phyloP scores from a whole-genome alignment of 2,113 vertebrate species.

The Ceyx cyanopectus region DNA sequence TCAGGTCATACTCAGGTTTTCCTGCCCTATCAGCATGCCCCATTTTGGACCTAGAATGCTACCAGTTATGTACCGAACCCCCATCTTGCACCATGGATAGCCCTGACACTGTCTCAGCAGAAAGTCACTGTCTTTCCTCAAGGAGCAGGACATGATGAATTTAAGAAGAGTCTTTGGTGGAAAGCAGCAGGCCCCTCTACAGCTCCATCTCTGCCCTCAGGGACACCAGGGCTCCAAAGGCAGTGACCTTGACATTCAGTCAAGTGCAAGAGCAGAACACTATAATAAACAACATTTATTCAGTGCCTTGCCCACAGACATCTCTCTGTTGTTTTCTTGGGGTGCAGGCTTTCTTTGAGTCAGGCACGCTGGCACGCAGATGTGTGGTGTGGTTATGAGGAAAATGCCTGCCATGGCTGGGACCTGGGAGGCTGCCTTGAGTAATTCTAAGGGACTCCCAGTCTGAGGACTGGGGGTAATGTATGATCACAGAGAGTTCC shows the following conservation, averaged over 20 bases:
- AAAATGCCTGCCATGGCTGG: neutral
- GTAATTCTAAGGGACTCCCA: neutral
- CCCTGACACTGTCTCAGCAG: neutral
- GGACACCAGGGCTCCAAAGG: neutral
- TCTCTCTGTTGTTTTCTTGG: accelerated
- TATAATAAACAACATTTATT: neutral
- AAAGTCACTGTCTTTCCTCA: neutral
- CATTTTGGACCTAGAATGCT: neutral
- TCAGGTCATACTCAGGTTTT: neutral
- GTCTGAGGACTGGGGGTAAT: accelerated
- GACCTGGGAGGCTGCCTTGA: neutral
- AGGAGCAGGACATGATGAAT: neutral
- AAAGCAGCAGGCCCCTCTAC: neutral
- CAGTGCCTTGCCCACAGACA: neutral
- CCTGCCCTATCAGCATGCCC: neutral
- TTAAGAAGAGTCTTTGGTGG: neutral
- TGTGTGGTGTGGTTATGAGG: accelerated
- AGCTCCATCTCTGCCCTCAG: neutral
- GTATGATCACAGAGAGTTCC: accelerated
- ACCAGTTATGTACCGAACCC: accelerated
- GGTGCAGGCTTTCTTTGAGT: neutral
- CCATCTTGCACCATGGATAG: accelerated
- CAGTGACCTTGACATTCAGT: neutral
- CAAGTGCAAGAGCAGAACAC: neutral
- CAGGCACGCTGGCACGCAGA: neutral